phyloP scores from a whole-genome alignment of 2,113 vertebrate species.

The Bubo scandiacus region DNA sequence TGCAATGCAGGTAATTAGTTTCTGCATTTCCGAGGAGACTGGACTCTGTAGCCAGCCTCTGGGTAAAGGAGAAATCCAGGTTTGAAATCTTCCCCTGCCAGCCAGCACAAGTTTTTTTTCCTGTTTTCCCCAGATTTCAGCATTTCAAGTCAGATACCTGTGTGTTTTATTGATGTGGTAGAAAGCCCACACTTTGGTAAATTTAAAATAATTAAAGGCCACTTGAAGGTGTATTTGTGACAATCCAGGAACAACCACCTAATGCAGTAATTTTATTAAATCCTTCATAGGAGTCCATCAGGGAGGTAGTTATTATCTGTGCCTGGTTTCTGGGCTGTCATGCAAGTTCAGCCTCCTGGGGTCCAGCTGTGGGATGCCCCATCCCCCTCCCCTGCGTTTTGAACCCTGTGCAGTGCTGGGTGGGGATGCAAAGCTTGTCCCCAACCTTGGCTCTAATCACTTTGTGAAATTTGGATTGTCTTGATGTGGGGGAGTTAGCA shows the following conservation, averaged over 20 bases:
- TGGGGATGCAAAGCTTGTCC: background rate
- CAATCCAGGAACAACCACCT: background rate
- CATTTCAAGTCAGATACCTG: background rate
- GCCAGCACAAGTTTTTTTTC: background rate
- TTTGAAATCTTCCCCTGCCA: background rate
- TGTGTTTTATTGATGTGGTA: too few species aligned
- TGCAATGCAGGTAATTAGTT: background rate
- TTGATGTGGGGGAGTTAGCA: too few species aligned
- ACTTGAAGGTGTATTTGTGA: background rate
- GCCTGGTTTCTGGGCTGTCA: background rate
- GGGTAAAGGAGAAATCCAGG: background rate
- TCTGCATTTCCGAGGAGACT: background rate
- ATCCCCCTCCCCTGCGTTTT: background rate
- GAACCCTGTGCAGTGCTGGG: background rate
- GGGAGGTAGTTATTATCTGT: rapidly evolving
- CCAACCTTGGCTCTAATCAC: rapidly evolving
- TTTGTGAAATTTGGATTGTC: background rate
- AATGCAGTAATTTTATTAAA: background rate
- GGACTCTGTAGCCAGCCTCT: background rate
- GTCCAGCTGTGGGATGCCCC: background rate
- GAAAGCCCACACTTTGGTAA: background rate
- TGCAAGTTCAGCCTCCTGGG: rapidly evolving
- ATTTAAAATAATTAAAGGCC: background rate
- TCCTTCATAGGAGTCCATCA: background rate
- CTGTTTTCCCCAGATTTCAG: background rate